phyloP scores from a whole-genome alignment of 2,797 vertebrate genomes.

The Nannoperca obscura region DNA sequence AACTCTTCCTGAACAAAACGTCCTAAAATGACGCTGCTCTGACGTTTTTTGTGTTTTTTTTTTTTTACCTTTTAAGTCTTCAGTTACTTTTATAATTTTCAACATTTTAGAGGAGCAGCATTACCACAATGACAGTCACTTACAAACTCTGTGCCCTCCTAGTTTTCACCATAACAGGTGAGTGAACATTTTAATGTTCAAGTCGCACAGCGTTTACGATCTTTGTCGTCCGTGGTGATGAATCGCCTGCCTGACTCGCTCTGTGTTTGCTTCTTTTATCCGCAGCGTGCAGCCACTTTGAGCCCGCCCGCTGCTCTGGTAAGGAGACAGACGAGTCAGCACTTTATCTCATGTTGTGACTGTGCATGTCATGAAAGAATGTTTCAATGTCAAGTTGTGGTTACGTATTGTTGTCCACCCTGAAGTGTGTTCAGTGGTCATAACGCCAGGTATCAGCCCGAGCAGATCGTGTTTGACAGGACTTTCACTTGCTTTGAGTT shows the following conservation, averaged over 20 bases:
- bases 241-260: slow-evolving; percentile 17
- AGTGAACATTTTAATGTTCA: slow-evolving; percentile 47
- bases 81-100: slow-evolving; percentile 37
- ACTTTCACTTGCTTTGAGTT: background rate
- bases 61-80: slow-evolving; percentile 34
- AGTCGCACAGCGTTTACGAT: background rate
- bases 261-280: slow-evolving; percentile 37
- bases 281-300: slow-evolving; percentile 73
- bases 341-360: slow-evolving; percentile 12
- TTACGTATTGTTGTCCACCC: background rate
- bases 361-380: background rate
- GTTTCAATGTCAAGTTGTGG: slow-evolving; percentile 6
- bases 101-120: slow-evolving; percentile 34
- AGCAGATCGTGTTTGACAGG: background rate
- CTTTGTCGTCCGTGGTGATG: background rate
- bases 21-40: slow-evolving; percentile 66
- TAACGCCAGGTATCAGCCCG: background rate
- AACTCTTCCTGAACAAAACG: slow-evolving; percentile 68
- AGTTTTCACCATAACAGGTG: slow-evolving; percentile 78
- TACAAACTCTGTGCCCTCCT: slow-evolving; percentile 63
- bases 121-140: slow-evolving; percentile 71
- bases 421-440: background rate
- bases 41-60: slow-evolving; percentile 42
- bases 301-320: slow-evolving; percentile 71
- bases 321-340: slow-evolving; percentile 53